A percentile compares a stretch with the other conserved stretches of the same genome.
These are phyloP conservation scores for Intellagama lesueurii DNA, from an alignment of 2,797 vertebrate genomes.

Conservation along the genomic window DNA sequence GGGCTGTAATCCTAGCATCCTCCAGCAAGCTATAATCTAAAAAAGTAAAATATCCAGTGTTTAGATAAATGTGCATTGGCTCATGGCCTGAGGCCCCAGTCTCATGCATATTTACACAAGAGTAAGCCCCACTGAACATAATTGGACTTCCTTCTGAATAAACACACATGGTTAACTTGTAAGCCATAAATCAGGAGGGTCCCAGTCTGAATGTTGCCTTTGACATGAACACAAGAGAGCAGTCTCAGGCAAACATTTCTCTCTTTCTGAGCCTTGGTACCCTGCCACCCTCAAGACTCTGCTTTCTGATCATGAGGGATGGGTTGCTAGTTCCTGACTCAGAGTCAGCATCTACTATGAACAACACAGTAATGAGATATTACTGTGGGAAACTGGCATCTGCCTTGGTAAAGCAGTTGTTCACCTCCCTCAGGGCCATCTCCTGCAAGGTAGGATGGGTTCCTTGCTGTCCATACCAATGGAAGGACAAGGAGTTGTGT, in stretches of 20 bases:
- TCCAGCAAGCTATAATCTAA: too few relatives aligned
- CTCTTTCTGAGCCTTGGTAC: too few relatives aligned
- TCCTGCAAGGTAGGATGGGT: too few relatives aligned
- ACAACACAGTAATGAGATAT: neutral
- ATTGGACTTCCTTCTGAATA: neutral
- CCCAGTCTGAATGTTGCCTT: neutral
- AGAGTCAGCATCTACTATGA: neutral
- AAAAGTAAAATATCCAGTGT: too few relatives aligned
- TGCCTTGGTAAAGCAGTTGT: neutral
- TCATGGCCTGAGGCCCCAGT: neutral
- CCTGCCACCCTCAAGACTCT: neutral
- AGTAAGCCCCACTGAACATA: neutral
- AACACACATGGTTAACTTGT: neutral
- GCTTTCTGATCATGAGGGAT: neutral
- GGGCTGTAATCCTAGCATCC: too few relatives aligned
- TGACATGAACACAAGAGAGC: neutral
- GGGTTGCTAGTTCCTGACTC: neutral
- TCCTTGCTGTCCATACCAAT: too few relatives aligned
- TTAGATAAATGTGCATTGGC: neutral
- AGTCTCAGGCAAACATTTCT: neutral
- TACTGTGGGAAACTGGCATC: neutral
- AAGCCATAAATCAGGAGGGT: neutral
- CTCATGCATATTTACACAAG: neutral
- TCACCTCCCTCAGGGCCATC: too few relatives aligned
- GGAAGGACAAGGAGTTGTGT: too few relatives aligned